Evolutionary conservation across 2,113 vertebrate genomes (phyloP).

Genomic region (Cromileptes altivelis): DNA sequence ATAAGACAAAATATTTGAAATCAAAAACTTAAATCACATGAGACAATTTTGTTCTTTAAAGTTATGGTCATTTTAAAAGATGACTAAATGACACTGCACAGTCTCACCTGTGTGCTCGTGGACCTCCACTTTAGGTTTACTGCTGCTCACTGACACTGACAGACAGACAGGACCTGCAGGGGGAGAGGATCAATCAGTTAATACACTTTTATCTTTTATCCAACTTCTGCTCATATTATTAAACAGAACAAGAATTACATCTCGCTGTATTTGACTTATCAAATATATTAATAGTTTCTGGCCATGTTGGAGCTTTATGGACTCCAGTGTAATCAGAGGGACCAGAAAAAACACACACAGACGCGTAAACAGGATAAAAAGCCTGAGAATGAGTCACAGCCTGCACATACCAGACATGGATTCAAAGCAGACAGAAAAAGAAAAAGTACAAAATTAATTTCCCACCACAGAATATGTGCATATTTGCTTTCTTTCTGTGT

Average conservation of each 20-base stretch:
- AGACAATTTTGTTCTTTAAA: not conserved
- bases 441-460: not conserved
- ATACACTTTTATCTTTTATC: not conserved
- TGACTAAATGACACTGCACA: not conserved
- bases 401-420: not conserved
- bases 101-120: constrained; percentile 83
- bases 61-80: not conserved
- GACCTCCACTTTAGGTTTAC: constrained; percentile 78
- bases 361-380: constrained; percentile 2
- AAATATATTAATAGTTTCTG: not conserved
- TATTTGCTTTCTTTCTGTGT: not conserved
- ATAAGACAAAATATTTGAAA: not conserved
- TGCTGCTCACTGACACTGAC: constrained; percentile 81
- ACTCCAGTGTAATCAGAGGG: not conserved
- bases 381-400: not conserved
- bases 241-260: not conserved
- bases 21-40: not conserved
- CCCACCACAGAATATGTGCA: not conserved
- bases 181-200: not conserved
- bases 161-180: constrained; percentile 68
- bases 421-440: not conserved
- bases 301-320: not conserved
- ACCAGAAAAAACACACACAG: not conserved
- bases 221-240: not conserved
- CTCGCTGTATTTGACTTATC: not conserved